Evolutionary conservation across 1,140 invertebrate genomes (phyloP).

Genomic region (Choristoneura fumiferana): DNA sequence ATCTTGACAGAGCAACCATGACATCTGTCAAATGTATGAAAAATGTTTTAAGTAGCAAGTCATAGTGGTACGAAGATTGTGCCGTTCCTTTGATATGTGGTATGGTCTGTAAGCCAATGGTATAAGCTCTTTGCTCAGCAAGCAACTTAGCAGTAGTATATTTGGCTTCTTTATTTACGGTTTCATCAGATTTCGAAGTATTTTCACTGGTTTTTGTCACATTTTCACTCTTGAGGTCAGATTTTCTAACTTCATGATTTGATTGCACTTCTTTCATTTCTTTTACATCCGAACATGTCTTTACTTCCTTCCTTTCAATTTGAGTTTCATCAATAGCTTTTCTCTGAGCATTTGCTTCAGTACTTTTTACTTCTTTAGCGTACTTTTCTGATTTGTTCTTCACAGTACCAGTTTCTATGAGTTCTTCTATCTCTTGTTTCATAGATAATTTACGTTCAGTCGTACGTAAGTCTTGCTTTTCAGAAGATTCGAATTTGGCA

Average conservation of each 20-base stretch:
- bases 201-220: neutral
- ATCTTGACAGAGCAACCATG: constrained; percentile 62
- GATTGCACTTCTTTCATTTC: neutral
- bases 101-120: constrained; percentile 56
- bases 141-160: constrained; percentile 22
- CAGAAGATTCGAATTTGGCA: constrained; percentile 21
- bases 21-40: constrained; percentile 70
- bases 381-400: constrained; percentile 22
- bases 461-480: constrained; percentile 6
- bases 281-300: neutral
- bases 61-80: constrained; percentile 43
- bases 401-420: constrained; percentile 22
- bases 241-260: neutral
- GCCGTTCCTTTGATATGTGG: constrained; percentile 44
- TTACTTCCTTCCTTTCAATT: neutral
- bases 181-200: constrained; percentile 2
- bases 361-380: constrained; percentile 19
- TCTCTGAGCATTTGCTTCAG: constrained; percentile 1
- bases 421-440: constrained; percentile 28
- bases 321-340: constrained; percentile 8
- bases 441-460: constrained; percentile 23
- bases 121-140: constrained; percentile 45
- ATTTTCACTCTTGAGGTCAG: neutral
- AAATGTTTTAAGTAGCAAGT: constrained; percentile 64
- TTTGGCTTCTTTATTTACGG: constrained; percentile 18